Conservation (phyloP, 1,140 invertebrate genomes). For the Heliconius melpomene region DNA sequence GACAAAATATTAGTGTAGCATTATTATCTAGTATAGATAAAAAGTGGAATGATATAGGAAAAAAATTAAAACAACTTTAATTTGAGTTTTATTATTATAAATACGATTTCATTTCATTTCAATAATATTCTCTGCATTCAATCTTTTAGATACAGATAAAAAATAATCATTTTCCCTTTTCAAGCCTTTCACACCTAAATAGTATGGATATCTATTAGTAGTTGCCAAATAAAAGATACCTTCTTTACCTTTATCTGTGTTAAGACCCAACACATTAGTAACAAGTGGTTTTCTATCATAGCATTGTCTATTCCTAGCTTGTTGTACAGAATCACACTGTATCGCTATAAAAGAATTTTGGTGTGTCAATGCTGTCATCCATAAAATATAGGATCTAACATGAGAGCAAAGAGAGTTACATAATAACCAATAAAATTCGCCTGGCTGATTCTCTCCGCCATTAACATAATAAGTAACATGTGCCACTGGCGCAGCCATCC, state of each 20-base stretch:
- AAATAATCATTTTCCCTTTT: too few species aligned
- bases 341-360: conserved; percentile 59
- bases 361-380: conserved; percentile 54
- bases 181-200: conserved; percentile 55
- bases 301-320: conserved; percentile 58
- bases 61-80: too few species aligned
- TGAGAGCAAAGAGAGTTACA: conserved; percentile 63
- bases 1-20: too few species aligned
- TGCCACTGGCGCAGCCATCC: conserved; percentile 84
- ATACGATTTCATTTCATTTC: conserved; percentile 36
- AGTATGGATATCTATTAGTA: conserved; percentile 53
- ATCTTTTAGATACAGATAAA: too few species aligned
- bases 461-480: conserved; percentile 86
- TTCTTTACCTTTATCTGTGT: conserved; percentile 50
- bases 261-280: conserved; percentile 57
- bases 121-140: too few species aligned
- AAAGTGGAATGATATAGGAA: too few species aligned
- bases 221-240: conserved; percentile 66
- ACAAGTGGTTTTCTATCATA: conserved; percentile 52
- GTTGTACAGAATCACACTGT: conserved; percentile 63
- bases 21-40: too few species aligned
- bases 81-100: neutral
- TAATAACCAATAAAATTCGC: conserved; percentile 57
- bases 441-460: conserved; percentile 86
- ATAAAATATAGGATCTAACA: conserved; percentile 50